Conservation (phyloP, 2,888 invertebrate species). For the Liodrosophila aerea region DNA sequence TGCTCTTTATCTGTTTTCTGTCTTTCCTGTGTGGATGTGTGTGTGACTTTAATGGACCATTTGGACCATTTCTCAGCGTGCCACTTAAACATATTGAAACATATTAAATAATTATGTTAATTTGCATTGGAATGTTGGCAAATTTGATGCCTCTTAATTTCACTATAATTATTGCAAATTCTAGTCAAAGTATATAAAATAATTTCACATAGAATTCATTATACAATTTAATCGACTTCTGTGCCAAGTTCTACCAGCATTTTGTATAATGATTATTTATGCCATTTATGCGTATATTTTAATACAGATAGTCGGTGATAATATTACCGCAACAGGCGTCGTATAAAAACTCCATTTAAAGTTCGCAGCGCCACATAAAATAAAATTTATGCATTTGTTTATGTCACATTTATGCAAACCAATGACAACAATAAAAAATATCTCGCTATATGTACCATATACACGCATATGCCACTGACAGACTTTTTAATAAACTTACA, state of each 20-base stretch:
- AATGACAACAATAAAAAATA: constrained; percentile 63
- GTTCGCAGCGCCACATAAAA: constrained; percentile 45
- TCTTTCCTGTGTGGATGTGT: background rate
- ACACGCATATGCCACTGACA: constrained; percentile 63
- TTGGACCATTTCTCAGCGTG: constrained; percentile 15
- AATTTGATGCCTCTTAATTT: background rate
- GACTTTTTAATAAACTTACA: constrained; percentile 71
- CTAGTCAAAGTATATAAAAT: too few species aligned
- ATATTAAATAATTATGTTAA: constrained; percentile 22
- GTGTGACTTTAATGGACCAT: constrained; percentile 31
- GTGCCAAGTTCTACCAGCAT: background rate
- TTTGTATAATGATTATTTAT: constrained; percentile 1
- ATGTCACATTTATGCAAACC: constrained; percentile 62
- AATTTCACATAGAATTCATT: too few species aligned
- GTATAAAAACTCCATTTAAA: constrained; percentile 30
- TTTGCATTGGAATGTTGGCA: constrained; percentile 1
- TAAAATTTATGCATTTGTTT: constrained; percentile 66
- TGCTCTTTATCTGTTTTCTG: constrained; percentile 18
- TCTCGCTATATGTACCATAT: too few species aligned
- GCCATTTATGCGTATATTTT: background rate
- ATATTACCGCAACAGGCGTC: constrained; percentile 35
- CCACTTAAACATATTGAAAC: constrained; percentile 17
- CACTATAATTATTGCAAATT: too few species aligned
- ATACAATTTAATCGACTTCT: too few species aligned
- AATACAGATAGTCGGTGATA: constrained; percentile 2